phyloP scores from a whole-genome alignment of 2,113 vertebrate species.

The Ifrita kowaldi region DNA sequence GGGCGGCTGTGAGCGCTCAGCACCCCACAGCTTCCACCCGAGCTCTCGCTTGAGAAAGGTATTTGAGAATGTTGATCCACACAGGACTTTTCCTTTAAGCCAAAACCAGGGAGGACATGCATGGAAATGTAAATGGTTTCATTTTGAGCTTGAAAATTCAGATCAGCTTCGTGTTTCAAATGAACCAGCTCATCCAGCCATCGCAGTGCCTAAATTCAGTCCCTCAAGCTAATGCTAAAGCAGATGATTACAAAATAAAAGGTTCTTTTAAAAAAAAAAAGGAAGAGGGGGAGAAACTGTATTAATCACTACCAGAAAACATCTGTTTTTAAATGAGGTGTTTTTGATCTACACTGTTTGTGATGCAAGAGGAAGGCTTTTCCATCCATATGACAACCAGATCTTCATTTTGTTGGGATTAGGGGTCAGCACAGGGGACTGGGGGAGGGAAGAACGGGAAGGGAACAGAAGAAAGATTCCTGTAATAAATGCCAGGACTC shows the following conservation, averaged over 20 bases:
- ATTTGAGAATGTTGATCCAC: neutral
- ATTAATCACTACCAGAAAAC: slow-evolving; percentile 61
- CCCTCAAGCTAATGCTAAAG: neutral
- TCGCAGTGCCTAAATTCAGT: neutral
- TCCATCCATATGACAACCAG: slow-evolving; percentile 60
- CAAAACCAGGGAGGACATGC: neutral
- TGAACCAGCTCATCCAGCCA: neutral
- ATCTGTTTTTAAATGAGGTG: slow-evolving; percentile 54
- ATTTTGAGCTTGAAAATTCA: neutral
- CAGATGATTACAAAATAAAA: slow-evolving; percentile 36
- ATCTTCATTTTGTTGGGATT: slow-evolving; percentile 64
- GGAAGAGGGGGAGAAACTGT: neutral
- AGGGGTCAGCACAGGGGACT: slow-evolving; percentile 31
- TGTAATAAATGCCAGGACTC: slow-evolving; percentile 9
- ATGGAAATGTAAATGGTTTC: slow-evolving; percentile 3
- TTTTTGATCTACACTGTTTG: slow-evolving; percentile 52
- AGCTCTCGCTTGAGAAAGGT: neutral
- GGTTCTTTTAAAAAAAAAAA: neutral
- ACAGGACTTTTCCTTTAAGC: neutral
- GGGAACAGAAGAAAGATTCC: neutral
- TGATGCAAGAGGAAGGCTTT: slow-evolving; percentile 56
- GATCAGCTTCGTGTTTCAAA: neutral
- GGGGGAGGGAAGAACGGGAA: neutral
- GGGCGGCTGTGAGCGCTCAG: neutral
- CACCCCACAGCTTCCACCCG: neutral